A percentile compares a stretch with the other conserved stretches of the same genome.
phyloP scores from a whole-genome alignment of 2,113 vertebrate genomes.

The Erythrolamprus reginae region DNA sequence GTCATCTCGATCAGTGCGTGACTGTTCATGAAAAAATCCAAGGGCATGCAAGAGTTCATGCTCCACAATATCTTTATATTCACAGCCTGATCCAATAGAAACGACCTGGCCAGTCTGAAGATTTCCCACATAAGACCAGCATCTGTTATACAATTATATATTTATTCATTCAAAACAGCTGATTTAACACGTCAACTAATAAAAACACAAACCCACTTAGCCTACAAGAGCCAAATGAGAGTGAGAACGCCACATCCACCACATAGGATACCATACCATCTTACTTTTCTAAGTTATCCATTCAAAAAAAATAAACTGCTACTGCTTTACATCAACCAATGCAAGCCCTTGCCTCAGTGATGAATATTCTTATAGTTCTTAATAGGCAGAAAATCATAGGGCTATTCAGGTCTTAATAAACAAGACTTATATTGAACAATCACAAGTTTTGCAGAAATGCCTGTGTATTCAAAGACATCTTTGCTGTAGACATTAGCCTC shows the following conservation, averaged over 20 bases:
- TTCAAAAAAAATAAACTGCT: background rate
- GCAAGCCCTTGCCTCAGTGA: background rate
- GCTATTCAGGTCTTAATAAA: background rate
- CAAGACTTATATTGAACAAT: background rate
- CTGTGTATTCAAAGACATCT: background rate
- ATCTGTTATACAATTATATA: conserved; percentile 64
- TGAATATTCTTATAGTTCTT: background rate
- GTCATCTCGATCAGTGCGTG: conserved; percentile 84
- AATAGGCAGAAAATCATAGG: background rate
- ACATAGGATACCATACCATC: background rate
- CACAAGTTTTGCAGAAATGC: background rate
- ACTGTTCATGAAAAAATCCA: conserved; percentile 91
- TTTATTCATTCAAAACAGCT: background rate
- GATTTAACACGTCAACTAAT: background rate
- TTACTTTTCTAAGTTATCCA: background rate
- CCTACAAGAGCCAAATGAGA: background rate
- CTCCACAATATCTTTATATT: conserved; percentile 81
- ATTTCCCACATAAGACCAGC: conserved; percentile 87
- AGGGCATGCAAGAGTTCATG: conserved; percentile 87
- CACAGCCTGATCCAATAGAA: conserved; percentile 80
- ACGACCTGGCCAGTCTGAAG: conserved; percentile 78
- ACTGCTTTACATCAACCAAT: background rate
- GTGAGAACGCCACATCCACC: background rate
- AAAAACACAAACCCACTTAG: background rate
- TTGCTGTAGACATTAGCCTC: background rate